A percentile compares a stretch with the other conserved stretches of the same genome.
These are phyloP conservation scores for Borostomias antarcticus DNA, from an alignment of 2,797 vertebrate genomes.

Conservation along the genomic window DNA sequence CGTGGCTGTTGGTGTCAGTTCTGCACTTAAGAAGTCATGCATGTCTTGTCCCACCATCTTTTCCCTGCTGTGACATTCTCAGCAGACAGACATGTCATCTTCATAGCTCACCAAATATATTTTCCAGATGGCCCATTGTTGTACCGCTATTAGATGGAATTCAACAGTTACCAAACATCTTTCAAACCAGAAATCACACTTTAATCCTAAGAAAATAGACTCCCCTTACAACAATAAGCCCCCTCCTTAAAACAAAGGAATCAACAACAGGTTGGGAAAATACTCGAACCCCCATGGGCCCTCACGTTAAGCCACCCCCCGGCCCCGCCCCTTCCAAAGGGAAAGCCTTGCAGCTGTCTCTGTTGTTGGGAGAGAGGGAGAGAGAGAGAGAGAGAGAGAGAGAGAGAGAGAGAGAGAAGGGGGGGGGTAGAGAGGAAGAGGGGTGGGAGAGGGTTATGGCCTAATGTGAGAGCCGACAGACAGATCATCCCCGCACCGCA, in stretches of 20 bases:
- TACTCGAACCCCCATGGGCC: background rate
- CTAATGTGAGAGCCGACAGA: background rate
- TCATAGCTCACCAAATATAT: background rate
- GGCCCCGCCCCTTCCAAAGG: background rate
- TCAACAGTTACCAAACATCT: background rate
- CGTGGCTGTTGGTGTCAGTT: too few species aligned
- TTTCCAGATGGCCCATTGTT: background rate
- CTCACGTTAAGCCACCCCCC: too few species aligned
- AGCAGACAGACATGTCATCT: too few species aligned
- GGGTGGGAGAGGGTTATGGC: background rate
- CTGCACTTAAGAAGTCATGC: too few species aligned
- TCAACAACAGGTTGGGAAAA: background rate
- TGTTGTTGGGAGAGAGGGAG: background rate
- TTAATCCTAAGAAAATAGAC: background rate
- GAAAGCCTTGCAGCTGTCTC: constrained; percentile 1
- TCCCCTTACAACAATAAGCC: background rate
- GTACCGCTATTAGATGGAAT: background rate
- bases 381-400: background rate
- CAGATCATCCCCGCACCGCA: background rate
- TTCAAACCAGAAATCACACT: background rate
- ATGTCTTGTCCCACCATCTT: too few species aligned
- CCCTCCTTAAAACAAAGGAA: background rate
- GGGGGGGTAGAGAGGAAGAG: background rate
- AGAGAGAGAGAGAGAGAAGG: background rate
- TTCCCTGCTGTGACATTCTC: too few species aligned